Percentiles rank a stretch among this genome's conserved stretches.
Conservation (phyloP, 2,113 vertebrate genomes). For the Lepus americanus region DNA sequence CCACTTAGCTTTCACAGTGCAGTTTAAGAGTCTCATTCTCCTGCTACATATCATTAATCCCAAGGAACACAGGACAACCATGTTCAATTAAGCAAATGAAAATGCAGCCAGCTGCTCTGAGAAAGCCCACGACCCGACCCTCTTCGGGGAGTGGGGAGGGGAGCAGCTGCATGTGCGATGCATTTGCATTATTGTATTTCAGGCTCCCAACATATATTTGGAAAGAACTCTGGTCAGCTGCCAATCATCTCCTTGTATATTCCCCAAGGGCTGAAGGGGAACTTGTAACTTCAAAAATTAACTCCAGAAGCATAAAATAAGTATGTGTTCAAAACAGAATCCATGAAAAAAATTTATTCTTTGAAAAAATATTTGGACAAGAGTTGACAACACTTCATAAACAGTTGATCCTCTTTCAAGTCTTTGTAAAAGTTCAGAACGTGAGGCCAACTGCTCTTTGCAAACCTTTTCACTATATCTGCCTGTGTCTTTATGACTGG, state of each 20-base stretch:
- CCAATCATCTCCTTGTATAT: not conserved
- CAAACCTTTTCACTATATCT: not conserved
- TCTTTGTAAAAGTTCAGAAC: not conserved
- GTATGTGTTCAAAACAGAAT: not conserved
- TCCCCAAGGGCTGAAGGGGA: not conserved
- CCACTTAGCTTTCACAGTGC: not conserved
- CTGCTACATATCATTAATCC: not conserved
- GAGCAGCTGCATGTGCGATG: not conserved
- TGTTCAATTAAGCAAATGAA: conserved; percentile 27
- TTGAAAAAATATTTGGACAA: not conserved
- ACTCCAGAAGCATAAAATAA: conserved; percentile 42
- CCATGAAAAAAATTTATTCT: not conserved
- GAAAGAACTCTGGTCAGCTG: not conserved
- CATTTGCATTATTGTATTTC: not conserved
- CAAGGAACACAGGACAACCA: not conserved
- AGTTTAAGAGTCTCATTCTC: not conserved
- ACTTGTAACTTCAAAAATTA: conserved; percentile 37
- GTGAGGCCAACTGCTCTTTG: not conserved
- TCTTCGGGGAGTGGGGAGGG: not conserved
- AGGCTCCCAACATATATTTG: not conserved
- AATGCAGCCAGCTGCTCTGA: not conserved
- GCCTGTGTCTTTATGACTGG: not conserved
- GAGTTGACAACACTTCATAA: not conserved
- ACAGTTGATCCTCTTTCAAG: not conserved
- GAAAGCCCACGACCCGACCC: not conserved